Conservation (phyloP, 2,797 vertebrate species). For the Rhynchonycteris naso region DNA sequence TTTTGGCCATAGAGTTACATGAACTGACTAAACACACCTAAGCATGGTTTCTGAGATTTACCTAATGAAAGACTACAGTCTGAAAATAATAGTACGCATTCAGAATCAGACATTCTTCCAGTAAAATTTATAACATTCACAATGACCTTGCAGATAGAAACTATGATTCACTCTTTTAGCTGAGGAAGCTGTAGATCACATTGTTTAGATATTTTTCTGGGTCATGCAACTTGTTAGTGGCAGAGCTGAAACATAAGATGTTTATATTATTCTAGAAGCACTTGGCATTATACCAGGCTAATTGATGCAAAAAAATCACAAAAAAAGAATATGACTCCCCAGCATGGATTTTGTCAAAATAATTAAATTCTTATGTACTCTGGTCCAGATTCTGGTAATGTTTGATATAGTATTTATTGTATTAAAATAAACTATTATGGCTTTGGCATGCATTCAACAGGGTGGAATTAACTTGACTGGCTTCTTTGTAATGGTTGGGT, state of each 20-base stretch:
- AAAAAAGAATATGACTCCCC: background rate
- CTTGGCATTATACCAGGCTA: background rate
- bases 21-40: background rate
- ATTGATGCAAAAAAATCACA: background rate
- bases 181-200: background rate
- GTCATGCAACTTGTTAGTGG: background rate
- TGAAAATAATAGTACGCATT: background rate
- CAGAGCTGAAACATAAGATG: background rate
- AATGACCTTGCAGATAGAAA: background rate
- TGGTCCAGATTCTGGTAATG: background rate
- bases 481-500: slow-evolving; percentile 20
- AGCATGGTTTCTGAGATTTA: background rate
- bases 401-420: slow-evolving; percentile 46
- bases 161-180: background rate
- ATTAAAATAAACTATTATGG: slow-evolving; percentile 59
- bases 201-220: background rate
- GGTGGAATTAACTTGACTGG: slow-evolving; percentile 24
- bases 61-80: background rate
- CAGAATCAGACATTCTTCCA: background rate
- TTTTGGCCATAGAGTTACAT: background rate
- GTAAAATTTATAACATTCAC: background rate
- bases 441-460: slow-evolving; percentile 40
- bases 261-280: slow-evolving; percentile 19
- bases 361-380: slow-evolving; percentile 43
- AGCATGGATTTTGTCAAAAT: slow-evolving; percentile 52